Base-by-base conservation (phyloP, 2,797 vertebrate genomes). In the Danio tinwini region DNA sequence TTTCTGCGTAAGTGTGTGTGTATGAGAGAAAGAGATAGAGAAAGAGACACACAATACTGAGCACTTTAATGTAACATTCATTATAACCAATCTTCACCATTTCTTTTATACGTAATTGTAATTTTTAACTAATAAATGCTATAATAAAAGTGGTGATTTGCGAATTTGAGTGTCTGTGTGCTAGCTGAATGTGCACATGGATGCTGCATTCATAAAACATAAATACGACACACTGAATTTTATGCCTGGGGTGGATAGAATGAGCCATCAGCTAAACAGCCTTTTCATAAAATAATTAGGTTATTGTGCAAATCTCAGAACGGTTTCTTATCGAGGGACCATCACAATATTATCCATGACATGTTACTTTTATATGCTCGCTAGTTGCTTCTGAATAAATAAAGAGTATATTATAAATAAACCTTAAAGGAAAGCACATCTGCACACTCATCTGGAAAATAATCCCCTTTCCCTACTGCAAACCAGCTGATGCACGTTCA, bases 191-290 rank as follows among this genome's bases (percentile, higher is more conserved):
- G 37, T 7, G n/a, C 50, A 53, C 52, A 70, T 70, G 50, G n/a
- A 17, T 70, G 53, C 50, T 53, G 68, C 68, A 55, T 70, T 70
- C 68, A 70, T 70, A 70, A 70, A 70, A 70, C 19, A 42, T 42
- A 42, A 70, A 70, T 42, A 70, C 19, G 50, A 70, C 50, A 69
- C 39, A 69, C 29, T 69, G 47, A 70, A 70, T 42, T 55, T 7
- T 17, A 70, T 70, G 68, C 68, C 50, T 42, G 69, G 13, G 69
- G 12, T 45, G 21, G 53, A 16, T 72, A 10, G 56, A 58, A 56
- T 72, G 40, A 17, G 52, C 40, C 40, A 45, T 52, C 40, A 45
- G 56, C 53, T 72, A 56, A 45, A 70, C 50, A 72, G 7, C 9
- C 5, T 58, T 56, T 44, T 56, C 69, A 44, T 44, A 72, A 42